Base-by-base conservation (phyloP, 2,113 vertebrate species). In the Rhinopomastus cyanomelas region DNA sequence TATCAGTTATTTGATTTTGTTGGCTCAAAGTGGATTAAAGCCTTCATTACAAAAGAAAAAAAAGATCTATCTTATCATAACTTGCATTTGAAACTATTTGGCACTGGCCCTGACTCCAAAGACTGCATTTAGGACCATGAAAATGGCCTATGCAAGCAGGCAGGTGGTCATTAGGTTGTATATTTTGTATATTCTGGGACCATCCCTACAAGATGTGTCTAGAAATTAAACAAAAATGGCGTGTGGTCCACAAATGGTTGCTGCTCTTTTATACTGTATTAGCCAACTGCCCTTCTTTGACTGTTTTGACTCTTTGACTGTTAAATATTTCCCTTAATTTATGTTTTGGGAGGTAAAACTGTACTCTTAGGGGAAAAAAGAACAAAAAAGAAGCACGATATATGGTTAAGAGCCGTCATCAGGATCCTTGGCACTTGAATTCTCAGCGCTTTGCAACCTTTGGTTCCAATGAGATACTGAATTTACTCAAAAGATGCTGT, bases 281-380 rank as follows among this genome's bases (percentile, higher is more conserved):
- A 97, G 95, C 97, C 94, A 97, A 93, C 96, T 97, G 92, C 95
- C 97, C 95, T 97, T 95, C 96, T 97, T 88, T 96, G 97, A 97
- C 97, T 97, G 96, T 98, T 97, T 96, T 97, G 97, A 98, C 97
- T 97, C 94, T 95, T 52, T 96, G 97, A 98, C 98, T 98, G 98
- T 98, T 98, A 97, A 97, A 90, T 96, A 96, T 95, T 96, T 95
- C 89, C 90, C 96, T 97, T 95, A 96, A 92, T 95, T 95, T 94
- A 93, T 94, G 93, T 96, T 95, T 74, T 95, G 96, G 96, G 97
- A 97, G 96, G 96, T 96, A 97, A 95, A 96, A 96, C 94, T 96
- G 81, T 97, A 96, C 87, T 96, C 55, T 94, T 95, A 92, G 95
- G 87, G 78, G 77, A 30, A 89, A 94, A 89, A 93, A 81, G 59